Conservation (phyloP, 2,113 vertebrate genomes). For the Peucedramus taeniatus region DNA sequence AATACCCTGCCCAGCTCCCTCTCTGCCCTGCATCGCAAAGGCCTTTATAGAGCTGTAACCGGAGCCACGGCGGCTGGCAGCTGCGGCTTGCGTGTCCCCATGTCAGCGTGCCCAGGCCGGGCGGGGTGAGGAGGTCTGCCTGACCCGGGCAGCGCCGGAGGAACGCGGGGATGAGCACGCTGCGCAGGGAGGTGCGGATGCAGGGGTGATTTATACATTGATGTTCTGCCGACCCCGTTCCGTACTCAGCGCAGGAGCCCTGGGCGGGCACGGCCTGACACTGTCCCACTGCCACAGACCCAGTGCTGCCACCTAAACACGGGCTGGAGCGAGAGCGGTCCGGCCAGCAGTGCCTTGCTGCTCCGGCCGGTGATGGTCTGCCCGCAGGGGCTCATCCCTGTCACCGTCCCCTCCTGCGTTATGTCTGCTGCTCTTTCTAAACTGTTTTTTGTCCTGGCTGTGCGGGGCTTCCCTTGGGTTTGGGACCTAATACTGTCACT, state of each 20-base stretch:
- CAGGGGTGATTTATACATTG: background rate
- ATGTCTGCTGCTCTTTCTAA: background rate
- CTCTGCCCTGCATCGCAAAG: accelerated
- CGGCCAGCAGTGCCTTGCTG: accelerated
- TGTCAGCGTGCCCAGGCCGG: background rate
- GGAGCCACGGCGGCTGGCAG: background rate
- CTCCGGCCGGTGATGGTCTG: accelerated
- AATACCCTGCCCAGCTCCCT: accelerated
- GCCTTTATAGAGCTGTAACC: slow-evolving; percentile 26
- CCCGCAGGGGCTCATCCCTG: accelerated
- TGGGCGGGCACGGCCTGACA: background rate
- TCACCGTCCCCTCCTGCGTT: accelerated
- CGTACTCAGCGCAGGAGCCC: accelerated
- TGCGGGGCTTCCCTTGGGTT: background rate
- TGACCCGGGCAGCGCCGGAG: background rate
- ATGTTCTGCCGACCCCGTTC: background rate
- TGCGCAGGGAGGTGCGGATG: accelerated
- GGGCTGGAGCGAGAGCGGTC: background rate
- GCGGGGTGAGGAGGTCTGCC: background rate
- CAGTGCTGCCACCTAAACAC: background rate
- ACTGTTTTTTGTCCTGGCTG: background rate
- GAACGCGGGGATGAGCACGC: background rate
- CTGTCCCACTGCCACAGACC: background rate
- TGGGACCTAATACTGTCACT: background rate
- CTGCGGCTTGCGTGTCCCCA: accelerated